These are phyloP conservation scores for Micrasema minimum DNA, from an alignment of 1,140 invertebrate species.

Conservation along the genomic window DNA sequence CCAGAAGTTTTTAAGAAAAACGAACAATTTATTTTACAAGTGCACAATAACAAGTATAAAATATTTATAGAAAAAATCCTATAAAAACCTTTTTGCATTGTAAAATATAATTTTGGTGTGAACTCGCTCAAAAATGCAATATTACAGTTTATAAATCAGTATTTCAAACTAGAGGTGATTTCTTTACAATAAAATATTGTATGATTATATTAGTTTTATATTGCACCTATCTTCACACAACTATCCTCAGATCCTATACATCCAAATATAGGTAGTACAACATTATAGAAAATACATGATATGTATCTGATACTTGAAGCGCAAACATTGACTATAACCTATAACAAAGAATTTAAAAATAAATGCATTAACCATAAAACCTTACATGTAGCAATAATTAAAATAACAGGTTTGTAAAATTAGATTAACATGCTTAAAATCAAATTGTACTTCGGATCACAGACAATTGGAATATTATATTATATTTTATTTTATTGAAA, in stretches of 20 bases:
- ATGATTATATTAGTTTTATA: slow-evolving; percentile 15
- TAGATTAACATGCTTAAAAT: too few relatives aligned
- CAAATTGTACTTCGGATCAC: too few relatives aligned
- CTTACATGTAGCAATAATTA: too few relatives aligned
- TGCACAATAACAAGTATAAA: neutral
- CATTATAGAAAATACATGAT: too few relatives aligned
- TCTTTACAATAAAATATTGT: slow-evolving; percentile 43
- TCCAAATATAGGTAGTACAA: too few relatives aligned
- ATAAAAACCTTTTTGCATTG: neutral
- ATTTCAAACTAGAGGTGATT: slow-evolving; percentile 46
- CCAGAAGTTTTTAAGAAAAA: too few relatives aligned
- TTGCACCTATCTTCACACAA: neutral
- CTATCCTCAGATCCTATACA: too few relatives aligned
- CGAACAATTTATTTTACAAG: too few relatives aligned
- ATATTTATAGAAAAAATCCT: neutral
- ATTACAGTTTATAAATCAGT: slow-evolving; percentile 43
- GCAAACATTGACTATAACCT: neutral
- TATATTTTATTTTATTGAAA: too few relatives aligned
- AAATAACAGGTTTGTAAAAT: too few relatives aligned
- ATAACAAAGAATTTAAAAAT: neutral
- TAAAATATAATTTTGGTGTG: slow-evolving; percentile 29
- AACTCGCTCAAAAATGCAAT: slow-evolving; percentile 41
- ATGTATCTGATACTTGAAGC: neutral
- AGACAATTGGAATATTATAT: too few relatives aligned
- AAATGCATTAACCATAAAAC: neutral